phyloP scores from a whole-genome alignment of 2,113 vertebrate species.

The Greenwoodochromis staneri region DNA sequence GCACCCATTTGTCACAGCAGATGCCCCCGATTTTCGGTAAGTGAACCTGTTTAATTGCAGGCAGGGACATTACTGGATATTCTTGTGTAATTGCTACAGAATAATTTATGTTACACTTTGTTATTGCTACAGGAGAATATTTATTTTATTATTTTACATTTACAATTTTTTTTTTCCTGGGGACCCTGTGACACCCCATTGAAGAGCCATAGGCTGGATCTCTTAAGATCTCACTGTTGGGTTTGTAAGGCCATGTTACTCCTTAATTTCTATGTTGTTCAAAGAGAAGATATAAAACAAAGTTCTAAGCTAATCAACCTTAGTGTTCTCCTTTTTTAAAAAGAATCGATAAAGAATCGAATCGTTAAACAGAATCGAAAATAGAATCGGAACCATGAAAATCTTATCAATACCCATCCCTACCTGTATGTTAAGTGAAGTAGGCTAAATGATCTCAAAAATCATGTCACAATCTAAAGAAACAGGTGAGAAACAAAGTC shows the following conservation, averaged over 20 bases:
- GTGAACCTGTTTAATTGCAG: not conserved
- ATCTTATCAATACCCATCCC: not conserved
- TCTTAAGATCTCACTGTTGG: not conserved
- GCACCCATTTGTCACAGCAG: rapidly evolving
- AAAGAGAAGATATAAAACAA: not conserved
- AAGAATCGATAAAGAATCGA: not conserved
- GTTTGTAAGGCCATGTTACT: not conserved
- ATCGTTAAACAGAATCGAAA: not conserved
- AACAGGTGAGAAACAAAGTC: not conserved
- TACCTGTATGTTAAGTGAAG: not conserved
- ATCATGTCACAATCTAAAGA: not conserved
- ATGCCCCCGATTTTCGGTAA: rapidly evolving
- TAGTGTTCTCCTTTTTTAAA: not conserved
- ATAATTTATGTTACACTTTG: not conserved
- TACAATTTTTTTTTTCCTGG: rapidly evolving
- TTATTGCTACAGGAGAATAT: not conserved
- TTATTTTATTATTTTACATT: not conserved
- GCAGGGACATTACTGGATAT: not conserved
- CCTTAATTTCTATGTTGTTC: not conserved
- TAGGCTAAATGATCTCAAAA: not conserved
- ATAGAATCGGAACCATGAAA: not conserved
- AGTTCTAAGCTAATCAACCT: not conserved
- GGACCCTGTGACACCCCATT: rapidly evolving
- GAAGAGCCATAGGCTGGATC: rapidly evolving
- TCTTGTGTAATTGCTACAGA: not conserved